A percentile compares a stretch with the other conserved stretches of the same genome.
Conservation (phyloP, 2,888 invertebrate species). For the Vesta saturnalis region DNA sequence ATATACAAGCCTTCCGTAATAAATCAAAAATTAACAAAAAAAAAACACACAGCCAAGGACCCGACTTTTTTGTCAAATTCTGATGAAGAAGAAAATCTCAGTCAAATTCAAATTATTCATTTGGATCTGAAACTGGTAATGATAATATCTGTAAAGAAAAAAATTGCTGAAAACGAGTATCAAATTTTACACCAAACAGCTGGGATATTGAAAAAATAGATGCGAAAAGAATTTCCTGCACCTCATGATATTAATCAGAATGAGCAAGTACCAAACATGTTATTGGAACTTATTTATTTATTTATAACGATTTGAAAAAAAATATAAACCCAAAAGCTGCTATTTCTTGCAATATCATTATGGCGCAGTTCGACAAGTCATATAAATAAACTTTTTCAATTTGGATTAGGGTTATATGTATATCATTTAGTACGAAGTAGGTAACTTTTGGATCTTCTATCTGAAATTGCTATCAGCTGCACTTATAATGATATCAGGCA, state of each 20-base stretch:
- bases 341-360: slow-evolving; percentile 34
- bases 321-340: slow-evolving; percentile 7
- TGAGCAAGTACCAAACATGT: slow-evolving; percentile 25
- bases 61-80: neutral
- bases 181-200: slow-evolving; percentile 41
- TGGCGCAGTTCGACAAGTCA: slow-evolving; percentile 23
- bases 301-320: neutral
- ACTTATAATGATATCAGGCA: slow-evolving; percentile 31
- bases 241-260: slow-evolving; percentile 17
- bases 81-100: neutral
- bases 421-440: slow-evolving; percentile 36
- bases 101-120: neutral
- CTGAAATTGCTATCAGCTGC: slow-evolving; percentile 26
- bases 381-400: slow-evolving; percentile 35
- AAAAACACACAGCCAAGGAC: neutral
- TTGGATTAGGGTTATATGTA: slow-evolving; percentile 35
- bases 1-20: neutral
- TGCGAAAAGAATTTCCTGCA: slow-evolving; percentile 20
- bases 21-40: neutral
- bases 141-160: neutral
- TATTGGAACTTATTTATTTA: slow-evolving; percentile 19
- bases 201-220: neutral
- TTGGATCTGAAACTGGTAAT: neutral
- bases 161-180: slow-evolving; percentile 26
- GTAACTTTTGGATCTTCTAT: slow-evolving; percentile 30